These are phyloP conservation scores for Hypselothyrea guttata DNA, from an alignment of 2,888 invertebrate species.

Conservation along the genomic window DNA sequence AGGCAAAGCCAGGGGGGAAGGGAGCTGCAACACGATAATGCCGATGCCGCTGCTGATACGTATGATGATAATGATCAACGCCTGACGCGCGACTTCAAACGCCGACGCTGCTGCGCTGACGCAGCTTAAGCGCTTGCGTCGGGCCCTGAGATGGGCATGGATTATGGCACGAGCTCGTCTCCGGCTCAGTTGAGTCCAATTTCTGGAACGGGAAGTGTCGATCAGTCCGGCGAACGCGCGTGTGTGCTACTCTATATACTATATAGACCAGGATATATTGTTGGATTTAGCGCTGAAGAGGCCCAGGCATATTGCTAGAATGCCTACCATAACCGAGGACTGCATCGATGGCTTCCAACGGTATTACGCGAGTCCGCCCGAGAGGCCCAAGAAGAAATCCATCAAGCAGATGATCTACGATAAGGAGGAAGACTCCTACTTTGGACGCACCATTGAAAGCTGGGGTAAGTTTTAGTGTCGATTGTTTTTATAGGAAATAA, in stretches of 20 bases:
- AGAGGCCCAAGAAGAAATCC: constrained; percentile 84
- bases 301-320: constrained; percentile 45
- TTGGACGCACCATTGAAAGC: constrained; percentile 89
- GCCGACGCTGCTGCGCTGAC: constrained; percentile 26
- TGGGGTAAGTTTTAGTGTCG: constrained; percentile 91
- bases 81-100: constrained; percentile 32
- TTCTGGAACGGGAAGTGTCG: constrained; percentile 70
- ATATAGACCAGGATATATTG: constrained; percentile 32
- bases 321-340: constrained; percentile 82
- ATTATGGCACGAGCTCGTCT: constrained; percentile 59
- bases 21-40: constrained; percentile 39
- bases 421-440: constrained; percentile 87
- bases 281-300: constrained; percentile 17
- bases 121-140: constrained; percentile 27
- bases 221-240: constrained; percentile 64
- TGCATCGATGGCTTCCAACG: constrained; percentile 85
- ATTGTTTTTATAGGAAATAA: too few species aligned
- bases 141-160: too few species aligned
- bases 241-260: constrained; percentile 1
- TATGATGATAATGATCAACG: constrained; percentile 45
- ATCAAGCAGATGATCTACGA: constrained; percentile 89
- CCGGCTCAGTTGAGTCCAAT: constrained; percentile 58
- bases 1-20: constrained; percentile 41
- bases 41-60: constrained; percentile 18
- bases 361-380: constrained; percentile 87